Percentiles rank a stretch among this genome's conserved stretches.
These are phyloP conservation scores for Melierax canorus DNA, from an alignment of 2,113 vertebrate species.

Conservation along the genomic window DNA sequence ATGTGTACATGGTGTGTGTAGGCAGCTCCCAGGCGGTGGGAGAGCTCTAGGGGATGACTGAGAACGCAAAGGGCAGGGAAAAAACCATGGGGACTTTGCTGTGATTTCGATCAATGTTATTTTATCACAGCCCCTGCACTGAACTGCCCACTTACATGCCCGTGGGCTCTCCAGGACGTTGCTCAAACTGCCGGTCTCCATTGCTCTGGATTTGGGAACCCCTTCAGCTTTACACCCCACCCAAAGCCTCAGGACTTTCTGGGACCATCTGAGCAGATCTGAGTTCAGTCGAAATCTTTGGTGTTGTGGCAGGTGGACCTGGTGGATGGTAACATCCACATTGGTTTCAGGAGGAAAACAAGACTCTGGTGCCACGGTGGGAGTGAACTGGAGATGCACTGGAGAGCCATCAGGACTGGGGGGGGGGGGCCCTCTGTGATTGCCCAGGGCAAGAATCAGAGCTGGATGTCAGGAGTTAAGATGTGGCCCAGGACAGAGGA, in stretches of 20 bases:
- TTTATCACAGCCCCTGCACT: background rate
- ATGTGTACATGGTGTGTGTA: background rate
- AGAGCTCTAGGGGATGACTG: background rate
- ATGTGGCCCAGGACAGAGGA: background rate
- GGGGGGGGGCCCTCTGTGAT: background rate
- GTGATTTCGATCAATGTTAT: background rate
- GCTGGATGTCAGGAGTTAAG: background rate
- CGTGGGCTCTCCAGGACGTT: rapidly evolving
- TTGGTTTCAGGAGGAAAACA: background rate
- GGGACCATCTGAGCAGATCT: background rate
- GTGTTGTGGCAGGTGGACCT: background rate
- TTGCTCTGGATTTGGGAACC: background rate
- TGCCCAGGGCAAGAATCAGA: background rate
- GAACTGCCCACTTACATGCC: background rate
- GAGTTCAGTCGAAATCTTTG: background rate
- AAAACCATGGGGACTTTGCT: background rate
- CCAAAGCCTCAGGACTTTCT: background rate
- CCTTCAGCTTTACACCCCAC: background rate
- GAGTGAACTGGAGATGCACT: background rate
- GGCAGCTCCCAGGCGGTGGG: background rate
- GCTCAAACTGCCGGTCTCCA: background rate
- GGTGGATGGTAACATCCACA: background rate
- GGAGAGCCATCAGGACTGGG: background rate
- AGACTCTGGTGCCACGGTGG: background rate
- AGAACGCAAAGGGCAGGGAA: background rate